Base-by-base conservation (phyloP, 2,113 vertebrate genomes). In the Alces alces region DNA sequence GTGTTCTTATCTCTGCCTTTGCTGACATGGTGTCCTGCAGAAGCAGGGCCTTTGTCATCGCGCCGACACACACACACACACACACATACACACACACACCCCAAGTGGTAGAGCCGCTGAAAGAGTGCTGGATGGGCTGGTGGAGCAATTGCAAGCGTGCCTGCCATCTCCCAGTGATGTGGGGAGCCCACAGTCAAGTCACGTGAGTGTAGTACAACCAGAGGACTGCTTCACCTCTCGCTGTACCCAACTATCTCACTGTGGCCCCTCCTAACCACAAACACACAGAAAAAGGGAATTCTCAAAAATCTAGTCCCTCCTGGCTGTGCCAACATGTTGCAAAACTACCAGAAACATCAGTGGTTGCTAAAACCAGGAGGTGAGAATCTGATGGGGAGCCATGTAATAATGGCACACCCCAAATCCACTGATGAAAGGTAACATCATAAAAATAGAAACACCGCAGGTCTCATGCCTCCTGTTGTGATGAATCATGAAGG, bases 101-200 rank as follows among this genome's bases (percentile, higher is more conserved):
- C 52, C 45, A 23, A 4, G 2, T 5, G 4, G 36, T 15, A 36
- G 30, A 57, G 52, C 45, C 1, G 13, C 50, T 58, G 43, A 16
- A 15, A 5, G 28, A 54, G 57, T 1, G 1, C 10, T 0, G 0
- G 6, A 33, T 66, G 5, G 30, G 7, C 1, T 1, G 4, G 57
- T 12, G 21, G 23, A 50, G 19, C 25, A 8, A 8, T 5, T 33
- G 11, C 7, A 64, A 54, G 50, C 2, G 4, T 11, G n/a, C 33
- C 50, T 57, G 66, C 30, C 16, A 13, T 13, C 57, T 47, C 39
- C 86, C 7, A 21, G 5, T 39, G 43, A 5, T 39, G 7, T 39
- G 10, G 25, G 25, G n/a, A 45, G 21, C 39, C 15, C 1, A 0
- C 2, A 25, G 58, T 30, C 27, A 13, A 11, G 28, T 33, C 82